Percentiles rank a stretch among this genome's conserved stretches.
phyloP scores from a whole-genome alignment of 2,113 vertebrate genomes.

The Petrocephalus zakoni region DNA sequence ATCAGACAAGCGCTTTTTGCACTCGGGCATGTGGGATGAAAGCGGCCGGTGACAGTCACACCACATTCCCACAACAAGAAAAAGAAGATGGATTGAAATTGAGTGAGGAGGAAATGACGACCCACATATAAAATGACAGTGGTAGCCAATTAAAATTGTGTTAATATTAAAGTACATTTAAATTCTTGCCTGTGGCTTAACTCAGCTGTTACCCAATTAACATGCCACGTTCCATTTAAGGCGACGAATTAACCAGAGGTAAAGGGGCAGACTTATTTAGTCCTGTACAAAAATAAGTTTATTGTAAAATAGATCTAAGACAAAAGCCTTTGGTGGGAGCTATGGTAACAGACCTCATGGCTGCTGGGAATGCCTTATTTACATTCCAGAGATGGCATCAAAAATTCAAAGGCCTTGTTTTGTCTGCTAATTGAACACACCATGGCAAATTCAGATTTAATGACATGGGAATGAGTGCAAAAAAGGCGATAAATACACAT shows the following conservation, averaged over 20 bases:
- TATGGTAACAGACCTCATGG: constrained; percentile 31
- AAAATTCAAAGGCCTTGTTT: constrained; percentile 48
- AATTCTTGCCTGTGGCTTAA: background rate
- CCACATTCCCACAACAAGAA: background rate
- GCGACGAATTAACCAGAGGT: background rate
- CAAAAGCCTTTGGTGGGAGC: constrained; percentile 31
- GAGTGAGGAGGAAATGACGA: background rate
- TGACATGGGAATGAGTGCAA: background rate
- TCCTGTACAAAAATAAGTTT: constrained; percentile 31
- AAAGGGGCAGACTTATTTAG: background rate
- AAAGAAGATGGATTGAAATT: background rate
- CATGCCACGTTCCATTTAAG: background rate
- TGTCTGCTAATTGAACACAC: constrained; percentile 51
- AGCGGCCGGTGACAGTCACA: background rate
- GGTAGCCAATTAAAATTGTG: background rate
- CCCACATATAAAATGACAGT: background rate
- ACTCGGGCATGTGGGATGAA: background rate
- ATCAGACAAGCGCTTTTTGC: background rate
- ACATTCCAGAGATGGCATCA: constrained; percentile 53
- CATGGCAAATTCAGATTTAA: constrained; percentile 42
- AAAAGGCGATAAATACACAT: background rate
- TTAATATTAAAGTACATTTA: background rate
- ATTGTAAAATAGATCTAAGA: constrained; percentile 46
- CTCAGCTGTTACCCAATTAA: background rate
- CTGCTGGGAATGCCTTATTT: constrained; percentile 52